phyloP scores from a whole-genome alignment of 1,140 invertebrate genomes.

The Caerostris extrusa region DNA sequence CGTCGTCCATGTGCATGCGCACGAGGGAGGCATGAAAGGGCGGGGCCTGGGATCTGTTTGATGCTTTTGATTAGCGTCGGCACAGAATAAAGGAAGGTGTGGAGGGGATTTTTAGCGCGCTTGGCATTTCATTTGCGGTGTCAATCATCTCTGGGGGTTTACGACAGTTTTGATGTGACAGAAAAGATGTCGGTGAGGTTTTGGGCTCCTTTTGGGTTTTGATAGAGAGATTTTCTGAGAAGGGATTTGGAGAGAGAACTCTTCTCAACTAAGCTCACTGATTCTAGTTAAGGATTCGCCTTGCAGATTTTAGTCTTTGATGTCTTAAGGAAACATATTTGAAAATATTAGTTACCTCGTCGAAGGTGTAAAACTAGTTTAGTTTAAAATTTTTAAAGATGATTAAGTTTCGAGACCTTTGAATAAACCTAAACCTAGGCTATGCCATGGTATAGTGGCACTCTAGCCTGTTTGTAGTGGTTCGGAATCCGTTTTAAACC shows the following conservation, averaged over 20 bases:
- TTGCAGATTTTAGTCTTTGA: too few relatives aligned
- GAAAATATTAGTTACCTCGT: too few relatives aligned
- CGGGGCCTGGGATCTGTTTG: constrained; percentile 53
- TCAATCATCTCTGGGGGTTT: constrained; percentile 61
- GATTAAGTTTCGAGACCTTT: too few relatives aligned
- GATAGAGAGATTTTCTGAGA: constrained; percentile 26
- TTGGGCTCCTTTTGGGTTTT: constrained; percentile 4
- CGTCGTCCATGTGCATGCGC: constrained; percentile 23
- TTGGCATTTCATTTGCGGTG: constrained; percentile 67
- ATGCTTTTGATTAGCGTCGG: constrained; percentile 73
- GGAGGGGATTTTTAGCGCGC: constrained; percentile 42
- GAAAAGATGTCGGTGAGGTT: not conserved
- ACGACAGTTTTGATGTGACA: constrained; percentile 49
- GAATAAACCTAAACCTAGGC: too few relatives aligned
- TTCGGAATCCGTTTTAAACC: too few relatives aligned
- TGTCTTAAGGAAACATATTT: too few relatives aligned
- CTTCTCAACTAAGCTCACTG: too few relatives aligned
- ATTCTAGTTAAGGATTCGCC: too few relatives aligned
- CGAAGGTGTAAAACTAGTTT: too few relatives aligned
- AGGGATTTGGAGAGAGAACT: not conserved
- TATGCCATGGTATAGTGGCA: too few relatives aligned
- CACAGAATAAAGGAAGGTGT: constrained; percentile 54
- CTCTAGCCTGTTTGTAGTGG: too few relatives aligned
- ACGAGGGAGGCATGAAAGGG: constrained; percentile 16
- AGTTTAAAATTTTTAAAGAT: too few relatives aligned